These are phyloP conservation scores for Seriola aureovittata DNA, from an alignment of 2,113 vertebrate species.

Conservation along the genomic window DNA sequence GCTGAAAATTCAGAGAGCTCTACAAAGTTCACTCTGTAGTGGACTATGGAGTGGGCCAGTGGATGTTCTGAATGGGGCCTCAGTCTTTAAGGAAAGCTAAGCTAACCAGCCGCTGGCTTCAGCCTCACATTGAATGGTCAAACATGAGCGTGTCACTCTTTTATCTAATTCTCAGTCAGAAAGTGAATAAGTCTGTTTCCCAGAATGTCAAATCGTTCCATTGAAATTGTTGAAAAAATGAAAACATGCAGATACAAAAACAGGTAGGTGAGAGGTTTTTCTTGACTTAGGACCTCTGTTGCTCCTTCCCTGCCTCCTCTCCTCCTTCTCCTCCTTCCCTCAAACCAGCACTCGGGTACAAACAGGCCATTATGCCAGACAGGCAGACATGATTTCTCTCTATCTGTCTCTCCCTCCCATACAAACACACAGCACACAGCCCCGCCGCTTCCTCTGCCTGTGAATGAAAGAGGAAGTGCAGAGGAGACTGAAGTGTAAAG, in stretches of 20 bases:
- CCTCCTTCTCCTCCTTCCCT: slow-evolving; percentile 44
- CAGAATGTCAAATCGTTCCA: not conserved
- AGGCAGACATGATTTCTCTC: slow-evolving; percentile 68
- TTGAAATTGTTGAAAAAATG: slow-evolving; percentile 2
- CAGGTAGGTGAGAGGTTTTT: slow-evolving; percentile 7
- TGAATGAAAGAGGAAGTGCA: slow-evolving; percentile 78
- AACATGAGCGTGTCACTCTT: not conserved
- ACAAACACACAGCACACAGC: slow-evolving; percentile 45
- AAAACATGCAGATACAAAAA: slow-evolving; percentile 18
- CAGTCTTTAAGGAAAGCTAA: too few species aligned
- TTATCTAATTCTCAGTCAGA: not conserved
- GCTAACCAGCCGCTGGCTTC: too few species aligned
- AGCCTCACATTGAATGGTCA: not conserved
- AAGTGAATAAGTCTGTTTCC: not conserved
- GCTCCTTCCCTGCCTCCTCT: slow-evolving; percentile 29
- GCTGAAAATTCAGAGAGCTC: too few species aligned
- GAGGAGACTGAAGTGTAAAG: slow-evolving; percentile 77
- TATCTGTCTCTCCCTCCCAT: slow-evolving; percentile 36
- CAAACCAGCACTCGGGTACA: slow-evolving; percentile 66
- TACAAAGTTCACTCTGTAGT: too few species aligned
- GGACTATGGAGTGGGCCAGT: too few species aligned
- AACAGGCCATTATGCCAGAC: slow-evolving; percentile 71
- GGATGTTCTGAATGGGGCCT: too few species aligned
- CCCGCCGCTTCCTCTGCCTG: slow-evolving; percentile 63
- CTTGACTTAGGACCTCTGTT: slow-evolving; percentile 24